Percentiles rank a stretch among this genome's conserved stretches.
These are phyloP conservation scores for Pygoscelis adeliae DNA, from an alignment of 2,113 vertebrate species.

Conservation along the genomic window DNA sequence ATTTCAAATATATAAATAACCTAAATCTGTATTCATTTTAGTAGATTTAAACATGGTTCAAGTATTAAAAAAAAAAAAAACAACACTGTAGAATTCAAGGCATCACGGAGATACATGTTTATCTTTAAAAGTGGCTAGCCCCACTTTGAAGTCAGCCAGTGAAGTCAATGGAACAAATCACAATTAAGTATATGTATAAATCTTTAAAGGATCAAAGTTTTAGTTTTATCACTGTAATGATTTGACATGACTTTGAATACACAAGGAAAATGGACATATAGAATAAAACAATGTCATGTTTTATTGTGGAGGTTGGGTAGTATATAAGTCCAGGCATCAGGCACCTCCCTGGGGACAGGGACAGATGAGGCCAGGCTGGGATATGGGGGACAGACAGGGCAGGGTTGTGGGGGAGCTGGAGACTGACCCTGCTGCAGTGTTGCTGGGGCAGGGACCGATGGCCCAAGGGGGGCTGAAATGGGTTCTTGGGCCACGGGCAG, in stretches of 20 bases:
- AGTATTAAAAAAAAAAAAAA: neutral
- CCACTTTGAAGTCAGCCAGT: neutral
- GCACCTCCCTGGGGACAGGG: neutral
- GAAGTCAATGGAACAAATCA: neutral
- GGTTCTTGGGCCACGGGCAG: neutral
- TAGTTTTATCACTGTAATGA: neutral
- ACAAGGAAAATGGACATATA: neutral
- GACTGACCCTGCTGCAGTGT: accelerated
- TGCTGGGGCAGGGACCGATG: neutral
- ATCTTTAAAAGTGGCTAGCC: neutral
- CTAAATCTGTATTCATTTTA: neutral
- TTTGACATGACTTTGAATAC: neutral
- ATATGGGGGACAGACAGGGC: neutral
- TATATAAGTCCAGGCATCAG: accelerated
- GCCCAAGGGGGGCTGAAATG: neutral
- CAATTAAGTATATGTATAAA: neutral
- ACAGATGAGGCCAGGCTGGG: neutral
- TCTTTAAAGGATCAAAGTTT: neutral
- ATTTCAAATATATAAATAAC: neutral
- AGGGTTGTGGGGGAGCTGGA: neutral
- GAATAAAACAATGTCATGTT: neutral
- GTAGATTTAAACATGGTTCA: neutral
- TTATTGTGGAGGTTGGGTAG: neutral
- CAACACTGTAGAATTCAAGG: neutral
- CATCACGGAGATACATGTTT: neutral